Conservation (phyloP, 2,888 invertebrate genomes). For the Acrobasis consociella region DNA sequence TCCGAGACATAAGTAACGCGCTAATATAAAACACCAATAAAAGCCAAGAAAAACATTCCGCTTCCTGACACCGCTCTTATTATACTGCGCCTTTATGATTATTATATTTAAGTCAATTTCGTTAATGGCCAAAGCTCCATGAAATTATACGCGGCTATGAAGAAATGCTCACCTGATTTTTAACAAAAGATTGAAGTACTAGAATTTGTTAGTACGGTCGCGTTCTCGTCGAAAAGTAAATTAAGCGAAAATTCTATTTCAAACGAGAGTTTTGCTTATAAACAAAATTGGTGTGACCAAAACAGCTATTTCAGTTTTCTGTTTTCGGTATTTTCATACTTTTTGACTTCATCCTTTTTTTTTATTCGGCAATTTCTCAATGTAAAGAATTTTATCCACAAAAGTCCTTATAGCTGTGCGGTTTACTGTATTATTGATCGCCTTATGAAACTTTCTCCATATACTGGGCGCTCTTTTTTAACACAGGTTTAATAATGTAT, state of each 20-base stretch:
- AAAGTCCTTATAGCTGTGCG: no score
- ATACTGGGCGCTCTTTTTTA: no score
- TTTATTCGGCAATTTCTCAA: no score
- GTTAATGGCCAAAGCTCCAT: constrained; percentile 12
- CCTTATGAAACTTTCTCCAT: no score
- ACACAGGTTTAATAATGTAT: no score
- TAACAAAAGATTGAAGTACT: not conserved
- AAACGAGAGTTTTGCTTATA: not conserved
- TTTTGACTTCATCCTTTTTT: no score
- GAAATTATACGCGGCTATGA: constrained; percentile 11
- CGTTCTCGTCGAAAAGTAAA: not conserved
- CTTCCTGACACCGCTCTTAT: constrained; percentile 19
- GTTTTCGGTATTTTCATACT: not conserved
- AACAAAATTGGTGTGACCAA: not conserved
- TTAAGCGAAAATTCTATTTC: no score
- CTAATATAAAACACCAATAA: constrained; percentile 25
- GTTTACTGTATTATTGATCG: no score
- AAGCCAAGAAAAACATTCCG: constrained; percentile 21
- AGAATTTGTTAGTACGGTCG: not conserved
- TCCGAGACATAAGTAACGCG: constrained; percentile 40
- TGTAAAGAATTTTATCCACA: no score
- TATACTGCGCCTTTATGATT: constrained; percentile 23
- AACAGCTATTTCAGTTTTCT: not conserved
- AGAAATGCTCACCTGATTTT: not conserved
- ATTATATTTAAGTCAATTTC: constrained; percentile 22